Evolutionary conservation across 2,797 vertebrate genomes (phyloP), one percentile per base, ranked within the genome.

Genomic region (Pempheris klunzingeri): DNA sequence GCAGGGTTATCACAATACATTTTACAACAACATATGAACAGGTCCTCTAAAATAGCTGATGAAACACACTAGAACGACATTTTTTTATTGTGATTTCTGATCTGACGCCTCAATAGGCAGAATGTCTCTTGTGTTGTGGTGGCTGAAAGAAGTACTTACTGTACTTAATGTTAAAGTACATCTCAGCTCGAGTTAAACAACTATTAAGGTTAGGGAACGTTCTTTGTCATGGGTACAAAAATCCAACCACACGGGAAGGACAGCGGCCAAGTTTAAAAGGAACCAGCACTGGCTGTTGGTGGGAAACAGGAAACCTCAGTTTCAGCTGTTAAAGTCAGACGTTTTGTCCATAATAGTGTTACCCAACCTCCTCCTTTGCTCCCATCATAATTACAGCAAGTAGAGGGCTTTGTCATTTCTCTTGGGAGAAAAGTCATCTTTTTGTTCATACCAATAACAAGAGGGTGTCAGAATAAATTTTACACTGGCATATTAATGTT

Each of bases 131-230:
- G n/a, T n/a, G n/a, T n/a, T n/a, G n/a, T n/a, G n/a, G n/a, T n/a
- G 7, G 18, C 24, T 32, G 7, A 34, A 43, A 22, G 5, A 39
- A 20, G 13, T 22, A 26, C 38, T 28, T 49, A 28, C 12, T 12
- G 13, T 22, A 26, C 38, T 28, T 49, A 28, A 12, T 12, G 60
- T 64, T 64, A 38, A 43, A 66, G 53, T 53, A 28, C 63, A 66
- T 22, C 50, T 43, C 28, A 30, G 52, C 39, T 47, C 28, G 22
- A 9, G 22, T 55, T 46, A 17, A 36, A 24, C 18, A 8, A 18
- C 18, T 32, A 30, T 43, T 49, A 24, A 13, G 20, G 38, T 24
- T 66, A 39, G 36, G 38, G 36, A 14, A 30, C 4, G 7, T 3
- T 22, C 4, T 7, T 30, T 41, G 2, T n/a, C 26, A 26, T 17